Conservation (phyloP, 2,888 invertebrate genomes). For the Crossocerus cetratus region DNA sequence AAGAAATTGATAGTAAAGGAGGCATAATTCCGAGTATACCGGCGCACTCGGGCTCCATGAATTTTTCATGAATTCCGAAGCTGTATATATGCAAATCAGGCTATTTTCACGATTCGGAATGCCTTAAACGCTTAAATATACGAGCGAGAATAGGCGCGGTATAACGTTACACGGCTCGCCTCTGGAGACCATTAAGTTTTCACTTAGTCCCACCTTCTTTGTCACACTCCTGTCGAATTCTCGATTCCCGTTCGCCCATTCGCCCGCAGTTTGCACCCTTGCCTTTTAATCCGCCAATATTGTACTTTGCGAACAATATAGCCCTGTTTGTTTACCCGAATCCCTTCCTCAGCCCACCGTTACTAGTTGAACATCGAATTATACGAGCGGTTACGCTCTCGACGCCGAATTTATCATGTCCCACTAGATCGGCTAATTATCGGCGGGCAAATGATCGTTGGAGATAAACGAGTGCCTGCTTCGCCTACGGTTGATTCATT, state of each 20-base stretch:
- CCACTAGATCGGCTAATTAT: no score
- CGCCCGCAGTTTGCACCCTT: no score
- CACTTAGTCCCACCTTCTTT: constrained; percentile 59
- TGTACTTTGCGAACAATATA: not conserved
- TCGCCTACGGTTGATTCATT: not conserved
- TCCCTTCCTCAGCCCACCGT: no score
- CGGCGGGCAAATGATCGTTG: no score
- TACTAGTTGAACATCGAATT: no score
- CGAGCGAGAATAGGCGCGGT: constrained; percentile 66
- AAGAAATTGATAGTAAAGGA: constrained; percentile 71
- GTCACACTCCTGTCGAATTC: constrained; percentile 16
- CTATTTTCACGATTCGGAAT: constrained; percentile 72
- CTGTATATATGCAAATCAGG: constrained; percentile 74
- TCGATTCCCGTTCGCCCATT: constrained; percentile 8
- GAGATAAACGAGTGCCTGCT: no score
- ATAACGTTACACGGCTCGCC: constrained; percentile 68
- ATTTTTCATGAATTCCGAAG: constrained; percentile 74
- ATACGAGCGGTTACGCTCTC: no score
- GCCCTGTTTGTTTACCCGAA: not conserved
- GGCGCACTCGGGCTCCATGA: constrained; percentile 67
- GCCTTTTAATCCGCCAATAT: not conserved
- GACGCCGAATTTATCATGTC: no score
- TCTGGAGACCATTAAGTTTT: constrained; percentile 70
- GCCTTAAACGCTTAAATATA: constrained; percentile 73
- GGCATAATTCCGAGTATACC: constrained; percentile 67